Percentiles rank a stretch among this genome's conserved stretches.
Conservation (phyloP, 1,140 invertebrate species). For the Dreissena rostriformis region DNA sequence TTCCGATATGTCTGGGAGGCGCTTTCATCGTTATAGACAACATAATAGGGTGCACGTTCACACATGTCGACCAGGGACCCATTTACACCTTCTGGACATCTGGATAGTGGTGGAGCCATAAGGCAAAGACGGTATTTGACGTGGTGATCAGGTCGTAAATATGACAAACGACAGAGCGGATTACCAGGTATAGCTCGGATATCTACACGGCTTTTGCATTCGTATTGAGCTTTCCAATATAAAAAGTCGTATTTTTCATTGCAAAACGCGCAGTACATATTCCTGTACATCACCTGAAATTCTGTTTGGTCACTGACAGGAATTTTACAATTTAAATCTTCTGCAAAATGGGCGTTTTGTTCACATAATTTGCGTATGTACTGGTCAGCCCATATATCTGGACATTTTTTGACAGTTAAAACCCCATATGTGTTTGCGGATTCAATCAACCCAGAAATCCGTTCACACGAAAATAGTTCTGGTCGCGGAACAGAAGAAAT, state of each 20-base stretch:
- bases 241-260: background rate
- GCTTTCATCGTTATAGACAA: background rate
- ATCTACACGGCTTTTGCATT: background rate
- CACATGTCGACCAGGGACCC: background rate
- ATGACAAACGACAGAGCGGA: background rate
- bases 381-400: background rate
- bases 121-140: background rate
- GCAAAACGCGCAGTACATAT: constrained; percentile 28
- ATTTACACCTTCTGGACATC: background rate
- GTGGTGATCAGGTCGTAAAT: background rate
- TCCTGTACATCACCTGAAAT: background rate
- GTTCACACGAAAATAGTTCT: no score
- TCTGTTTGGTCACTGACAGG: background rate
- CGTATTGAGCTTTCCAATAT: background rate
- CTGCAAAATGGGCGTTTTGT: background rate
- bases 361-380: background rate
- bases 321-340: background rate
- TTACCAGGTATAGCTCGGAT: background rate
- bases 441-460: background rate
- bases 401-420: background rate
- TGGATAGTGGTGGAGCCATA: background rate
- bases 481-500: background rate
- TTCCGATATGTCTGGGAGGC: background rate
- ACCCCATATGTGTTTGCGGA: background rate
- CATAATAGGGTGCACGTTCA: background rate